Evolutionary conservation across 92 coral and sea anemone species (phyloP).

Genomic region (Bergia puertoricense): DNA sequence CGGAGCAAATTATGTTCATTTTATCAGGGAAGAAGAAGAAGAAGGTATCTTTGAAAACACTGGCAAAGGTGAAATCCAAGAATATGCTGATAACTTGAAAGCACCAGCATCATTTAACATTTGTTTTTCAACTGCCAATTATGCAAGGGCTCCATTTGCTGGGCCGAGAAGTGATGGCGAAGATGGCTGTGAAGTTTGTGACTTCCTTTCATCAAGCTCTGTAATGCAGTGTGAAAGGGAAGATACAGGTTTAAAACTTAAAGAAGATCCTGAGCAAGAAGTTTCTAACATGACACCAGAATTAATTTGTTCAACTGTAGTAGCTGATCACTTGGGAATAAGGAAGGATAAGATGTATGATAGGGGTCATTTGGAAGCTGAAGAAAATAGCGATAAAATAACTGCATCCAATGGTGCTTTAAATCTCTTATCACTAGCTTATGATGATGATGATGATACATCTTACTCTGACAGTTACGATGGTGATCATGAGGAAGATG

Average conservation of each 20-base stretch:
- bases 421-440: background rate
- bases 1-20: background rate
- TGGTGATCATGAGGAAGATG: constrained; percentile 13
- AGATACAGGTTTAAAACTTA: background rate
- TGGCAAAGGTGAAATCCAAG: background rate
- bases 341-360: background rate
- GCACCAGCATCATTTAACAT: background rate
- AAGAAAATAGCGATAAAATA: constrained; percentile 29
- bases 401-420: background rate
- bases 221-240: background rate
- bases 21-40: background rate
- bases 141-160: background rate
- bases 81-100: background rate
- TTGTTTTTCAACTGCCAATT: background rate
- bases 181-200: background rate
- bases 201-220: background rate
- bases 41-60: background rate
- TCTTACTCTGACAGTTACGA: background rate
- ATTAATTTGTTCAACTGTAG: background rate
- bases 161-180: background rate
- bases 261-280: background rate
- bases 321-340: background rate
- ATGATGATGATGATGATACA: background rate
- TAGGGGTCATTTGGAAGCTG: constrained; percentile 23
- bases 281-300: background rate